Conservation (phyloP, 2,888 invertebrate genomes). For the Uloborus plumipes region DNA sequence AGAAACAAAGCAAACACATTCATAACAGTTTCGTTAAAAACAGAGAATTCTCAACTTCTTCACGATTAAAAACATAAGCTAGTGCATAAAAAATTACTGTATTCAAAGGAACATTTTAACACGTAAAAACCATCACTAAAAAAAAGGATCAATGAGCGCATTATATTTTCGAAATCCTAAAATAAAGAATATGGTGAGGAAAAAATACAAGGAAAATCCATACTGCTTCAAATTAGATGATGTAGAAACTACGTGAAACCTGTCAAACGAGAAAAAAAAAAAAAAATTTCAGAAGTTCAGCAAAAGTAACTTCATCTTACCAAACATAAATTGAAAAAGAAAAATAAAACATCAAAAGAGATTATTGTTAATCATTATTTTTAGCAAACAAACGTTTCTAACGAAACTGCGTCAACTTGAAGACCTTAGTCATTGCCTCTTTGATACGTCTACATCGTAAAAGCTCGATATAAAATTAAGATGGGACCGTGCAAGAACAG, state of each 20-base stretch:
- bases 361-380: background rate
- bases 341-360: background rate
- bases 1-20: too few relatives aligned
- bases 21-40: too few relatives aligned
- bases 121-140: too few relatives aligned
- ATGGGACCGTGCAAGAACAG: conserved; percentile 44
- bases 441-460: conserved; percentile 46
- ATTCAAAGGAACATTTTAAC: too few relatives aligned
- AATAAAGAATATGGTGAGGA: too few relatives aligned
- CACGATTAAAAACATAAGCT: too few relatives aligned
- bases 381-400: background rate
- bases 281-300: background rate
- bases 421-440: conserved; percentile 9
- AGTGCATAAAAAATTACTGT: too few relatives aligned
- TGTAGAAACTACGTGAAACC: background rate
- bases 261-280: background rate
- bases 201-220: background rate
- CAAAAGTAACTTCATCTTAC: background rate
- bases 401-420: background rate
- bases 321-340: background rate
- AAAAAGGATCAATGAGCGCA: too few relatives aligned
- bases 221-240: background rate
- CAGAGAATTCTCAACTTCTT: too few relatives aligned
- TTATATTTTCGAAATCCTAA: too few relatives aligned
- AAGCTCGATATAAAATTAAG: conserved; percentile 41